These are phyloP conservation scores for Aplidium turbinatum DNA, from an alignment of 23 tunicate genomes.

Conservation along the genomic window DNA sequence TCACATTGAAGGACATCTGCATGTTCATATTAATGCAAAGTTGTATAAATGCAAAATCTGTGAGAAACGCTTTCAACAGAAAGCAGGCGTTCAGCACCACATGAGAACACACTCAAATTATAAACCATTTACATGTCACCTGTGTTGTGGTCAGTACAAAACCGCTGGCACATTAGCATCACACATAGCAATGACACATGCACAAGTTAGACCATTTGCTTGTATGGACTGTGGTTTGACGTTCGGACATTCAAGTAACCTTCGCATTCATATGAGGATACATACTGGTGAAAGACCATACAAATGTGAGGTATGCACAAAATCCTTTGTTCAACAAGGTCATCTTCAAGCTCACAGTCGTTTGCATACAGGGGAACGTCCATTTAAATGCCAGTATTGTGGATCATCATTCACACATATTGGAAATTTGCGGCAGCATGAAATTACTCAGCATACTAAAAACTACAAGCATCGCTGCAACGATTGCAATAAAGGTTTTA, in stretches of 20 bases:
- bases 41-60: conserved; percentile 51
- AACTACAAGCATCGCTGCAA: conserved; percentile 61
- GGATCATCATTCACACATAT: conserved; percentile 45
- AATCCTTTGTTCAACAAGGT: conserved; percentile 47
- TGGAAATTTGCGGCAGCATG: conserved; percentile 70
- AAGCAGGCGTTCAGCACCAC: conserved; percentile 53
- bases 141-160: conserved; percentile 40
- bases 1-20: conserved; percentile 29
- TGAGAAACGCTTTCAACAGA: conserved; percentile 48
- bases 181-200: conserved; percentile 49
- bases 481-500: conserved; percentile 58
- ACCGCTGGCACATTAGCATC: conserved; percentile 39
- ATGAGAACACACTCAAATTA: conserved; percentile 46
- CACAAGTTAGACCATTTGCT: conserved; percentile 25
- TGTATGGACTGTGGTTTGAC: conserved; percentile 42
- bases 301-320: conserved; percentile 44
- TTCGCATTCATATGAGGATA: conserved; percentile 49
- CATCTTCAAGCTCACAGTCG: conserved; percentile 41
- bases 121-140: conserved; percentile 38
- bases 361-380: conserved; percentile 56
- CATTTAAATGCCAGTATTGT: conserved; percentile 59
- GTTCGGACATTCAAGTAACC: conserved; percentile 55
- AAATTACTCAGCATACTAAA: conserved; percentile 68
- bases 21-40: conserved; percentile 52
- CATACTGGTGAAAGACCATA: conserved; percentile 79